Base-by-base conservation (phyloP, 2,113 vertebrate species). In the Ciconia maguari region DNA sequence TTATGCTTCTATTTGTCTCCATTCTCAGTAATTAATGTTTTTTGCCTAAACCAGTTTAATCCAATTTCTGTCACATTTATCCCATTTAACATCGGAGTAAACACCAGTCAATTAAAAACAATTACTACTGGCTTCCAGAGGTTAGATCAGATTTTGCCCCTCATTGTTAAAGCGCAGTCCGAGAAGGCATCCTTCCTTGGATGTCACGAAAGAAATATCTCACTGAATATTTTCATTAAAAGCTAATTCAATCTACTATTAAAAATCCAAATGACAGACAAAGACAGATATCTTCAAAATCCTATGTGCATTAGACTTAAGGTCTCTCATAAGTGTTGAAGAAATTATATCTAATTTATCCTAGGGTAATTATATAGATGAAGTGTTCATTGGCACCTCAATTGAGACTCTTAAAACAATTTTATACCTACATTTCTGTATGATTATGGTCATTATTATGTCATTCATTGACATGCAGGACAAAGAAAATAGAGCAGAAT, bases 21-120 rank as follows among this genome's bases (percentile, higher is more conserved):
- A 32, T 93, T 76, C 88, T 79, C 78, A 89, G 86, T 85, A 94
- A 96, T 96, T 93, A 94, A 94, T 84, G 78, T 32, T 82, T 93
- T 96, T 94, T 64, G 68, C 70, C 70, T 86, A 95, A 96, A 88
- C 85, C 90, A 90, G 26, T 95, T 94, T 87, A 66, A 77, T 54
- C 48, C 81, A 36, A 42, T 81, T 80, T 84, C 57, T 29, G 57
- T 46, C 46, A 57, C 32, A 41, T 68, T 87, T 71, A 74, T 89
- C 42, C 36, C 24, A 21, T 64, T 78, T 51, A 66, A 69, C 38
- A 52, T 36, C 21, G 68, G 42, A 87, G 24, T 58, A 80, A 79
- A 52, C 2, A 7, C 27, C 27, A 54, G 19, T 60, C 49, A 79
- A 10, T 57, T 90, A 58, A 74, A 69, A 26, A 55, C 26, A 41